Conservation (phyloP, 2,113 vertebrate species). For the Phylloscopus whistleri region DNA sequence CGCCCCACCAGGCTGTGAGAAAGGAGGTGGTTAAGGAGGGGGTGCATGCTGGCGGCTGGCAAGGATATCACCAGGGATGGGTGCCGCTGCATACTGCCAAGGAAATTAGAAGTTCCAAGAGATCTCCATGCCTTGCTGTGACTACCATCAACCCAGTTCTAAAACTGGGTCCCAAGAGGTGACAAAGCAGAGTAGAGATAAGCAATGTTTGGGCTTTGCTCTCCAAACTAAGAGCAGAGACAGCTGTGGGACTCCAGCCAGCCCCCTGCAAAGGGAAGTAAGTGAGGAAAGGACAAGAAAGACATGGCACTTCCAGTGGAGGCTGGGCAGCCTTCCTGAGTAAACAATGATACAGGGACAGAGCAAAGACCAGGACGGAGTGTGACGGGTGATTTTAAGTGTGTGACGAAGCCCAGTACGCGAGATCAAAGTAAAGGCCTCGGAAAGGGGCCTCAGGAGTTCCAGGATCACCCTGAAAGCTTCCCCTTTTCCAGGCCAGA, state of each 20-base stretch:
- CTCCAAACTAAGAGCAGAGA: neutral
- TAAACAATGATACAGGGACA: neutral
- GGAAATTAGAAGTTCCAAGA: neutral
- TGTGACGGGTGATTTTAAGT: neutral
- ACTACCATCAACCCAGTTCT: neutral
- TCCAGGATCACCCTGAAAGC: neutral
- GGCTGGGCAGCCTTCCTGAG: neutral
- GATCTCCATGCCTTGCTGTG: fast-evolving
- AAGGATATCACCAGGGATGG: fast-evolving
- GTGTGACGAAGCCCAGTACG: fast-evolving
- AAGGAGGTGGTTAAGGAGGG: neutral
- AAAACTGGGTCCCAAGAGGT: too few species aligned
- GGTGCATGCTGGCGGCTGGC: neutral
- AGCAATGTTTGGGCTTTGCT: neutral
- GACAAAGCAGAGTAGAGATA: neutral
- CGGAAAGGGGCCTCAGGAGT: neutral
- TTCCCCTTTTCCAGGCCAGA: neutral
- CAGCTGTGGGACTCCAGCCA: neutral
- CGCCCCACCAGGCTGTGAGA: slow-evolving; percentile 77
- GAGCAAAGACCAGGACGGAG: neutral
- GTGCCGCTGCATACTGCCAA: neutral
- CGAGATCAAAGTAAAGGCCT: neutral
- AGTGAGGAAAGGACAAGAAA: neutral
- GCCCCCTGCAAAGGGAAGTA: neutral
- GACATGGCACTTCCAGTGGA: too few species aligned